These are phyloP conservation scores for Microtus ochrogaster DNA, from an alignment of 2,113 vertebrate genomes.

Conservation along the genomic window DNA sequence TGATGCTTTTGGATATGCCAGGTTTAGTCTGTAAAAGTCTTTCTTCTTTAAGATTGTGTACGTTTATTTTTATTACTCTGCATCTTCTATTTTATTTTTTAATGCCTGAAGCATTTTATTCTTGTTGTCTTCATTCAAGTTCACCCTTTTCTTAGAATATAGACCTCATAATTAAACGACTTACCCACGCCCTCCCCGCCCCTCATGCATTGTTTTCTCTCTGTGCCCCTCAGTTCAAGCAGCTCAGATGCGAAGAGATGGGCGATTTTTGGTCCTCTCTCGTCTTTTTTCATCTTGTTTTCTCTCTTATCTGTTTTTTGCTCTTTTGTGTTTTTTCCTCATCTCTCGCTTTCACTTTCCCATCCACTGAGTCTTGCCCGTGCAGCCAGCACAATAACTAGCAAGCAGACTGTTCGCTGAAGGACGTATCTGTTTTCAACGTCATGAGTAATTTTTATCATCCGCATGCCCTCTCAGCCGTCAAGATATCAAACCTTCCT, in stretches of 20 bases:
- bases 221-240: background rate
- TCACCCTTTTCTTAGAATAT: conserved; percentile 67
- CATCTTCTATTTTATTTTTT: conserved; percentile 74
- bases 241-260: background rate
- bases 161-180: conserved; percentile 57
- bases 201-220: background rate
- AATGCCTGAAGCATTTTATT: conserved; percentile 76
- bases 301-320: conserved; percentile 64
- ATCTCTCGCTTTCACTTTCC: conserved; percentile 64
- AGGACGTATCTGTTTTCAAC: background rate
- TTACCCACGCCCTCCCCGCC: background rate
- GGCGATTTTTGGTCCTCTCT: background rate
- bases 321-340: conserved; percentile 50
- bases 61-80: conserved; percentile 44
- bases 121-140: conserved; percentile 67
- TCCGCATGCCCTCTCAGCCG: background rate
- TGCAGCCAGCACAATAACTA: background rate
- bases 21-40: conserved; percentile 75
- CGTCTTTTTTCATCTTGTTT: conserved; percentile 50
- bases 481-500: background rate
- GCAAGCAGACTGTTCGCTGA: background rate
- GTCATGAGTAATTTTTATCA: background rate
- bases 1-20: conserved; percentile 79
- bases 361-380: conserved; percentile 57
- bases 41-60: conserved; percentile 75